Evolutionary conservation across 1,140 invertebrate species (phyloP), one percentile per base, ranked within the genome.

Genomic region (Pseudachorutes palmiensis): DNA sequence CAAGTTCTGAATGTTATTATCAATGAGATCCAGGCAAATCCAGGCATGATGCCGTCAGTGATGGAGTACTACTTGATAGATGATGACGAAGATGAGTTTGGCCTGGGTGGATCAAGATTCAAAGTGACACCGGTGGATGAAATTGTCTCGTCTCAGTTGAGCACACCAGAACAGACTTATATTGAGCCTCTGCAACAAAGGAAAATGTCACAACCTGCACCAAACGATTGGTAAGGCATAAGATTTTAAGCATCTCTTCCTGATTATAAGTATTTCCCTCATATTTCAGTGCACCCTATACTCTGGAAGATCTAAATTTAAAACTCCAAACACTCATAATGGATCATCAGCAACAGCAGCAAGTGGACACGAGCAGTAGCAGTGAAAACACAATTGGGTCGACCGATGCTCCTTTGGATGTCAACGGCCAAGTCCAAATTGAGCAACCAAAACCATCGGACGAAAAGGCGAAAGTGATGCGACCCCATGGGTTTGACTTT

Each of bases 331-430:
- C 51, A 22, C 24, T 55, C 12, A 55, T 55, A 12, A 55, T 22
- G 24, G 63, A 68, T 24, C 62, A 64, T 24, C 62, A 68, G n/a
- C 62, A 68, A 16, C 48, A 65, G 48, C 33, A 65, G 29, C 57
- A 69, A 55, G 51, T 55, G 12, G 51, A 55, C 24, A 55, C 51
- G 51, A 55, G 51, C 24, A 55, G 51, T 55, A 55, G 51, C 24
- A 55, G 24, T 26, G 51, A 55, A 24, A 55, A 55, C 24, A 55
- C 51, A 22, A 55, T 55, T 55, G 51, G 51, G 14, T 55, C 51
- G 3, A 24, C 24, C 14, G 51, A 55, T 26, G 5, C 5, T 5
- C 9, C 9, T 24, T 26, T 55, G 24, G 51, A 55, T 5, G 51
- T 9, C 14, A 55, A 45, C 19, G 36, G n/a, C n/a, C 24, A 26